A percentile compares a stretch with the other conserved stretches of the same genome.
phyloP scores from a whole-genome alignment of 2,797 vertebrate genomes.

The Etheostoma nigrum region DNA sequence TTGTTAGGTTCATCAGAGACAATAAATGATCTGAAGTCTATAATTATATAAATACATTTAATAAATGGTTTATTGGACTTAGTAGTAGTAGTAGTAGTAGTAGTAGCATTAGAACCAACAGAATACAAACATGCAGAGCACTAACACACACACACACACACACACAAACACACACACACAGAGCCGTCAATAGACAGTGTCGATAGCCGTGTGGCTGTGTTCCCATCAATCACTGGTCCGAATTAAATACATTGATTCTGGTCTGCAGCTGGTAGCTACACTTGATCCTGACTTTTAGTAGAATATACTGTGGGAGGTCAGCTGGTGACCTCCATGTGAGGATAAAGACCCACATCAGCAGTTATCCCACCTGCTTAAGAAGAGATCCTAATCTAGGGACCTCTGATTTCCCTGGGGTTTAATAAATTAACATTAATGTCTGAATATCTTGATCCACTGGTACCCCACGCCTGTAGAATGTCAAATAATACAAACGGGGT shows the following conservation, averaged over 20 bases:
- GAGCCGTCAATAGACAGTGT: constrained; percentile 5
- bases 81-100: too few species aligned
- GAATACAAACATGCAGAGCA: background rate
- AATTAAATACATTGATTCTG: constrained; percentile 35
- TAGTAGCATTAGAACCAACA: too few species aligned
- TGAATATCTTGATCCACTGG: background rate
- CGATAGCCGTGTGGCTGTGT: background rate
- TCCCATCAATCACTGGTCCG: constrained; percentile 36
- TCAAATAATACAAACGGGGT: background rate
- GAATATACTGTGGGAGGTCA: constrained; percentile 9
- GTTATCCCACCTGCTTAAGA: background rate
- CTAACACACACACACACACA: background rate
- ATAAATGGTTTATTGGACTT: too few species aligned
- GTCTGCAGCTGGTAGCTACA: constrained; percentile 5
- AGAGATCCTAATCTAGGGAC: background rate
- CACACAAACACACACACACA: constrained; percentile 2
- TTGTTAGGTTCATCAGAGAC: too few species aligned
- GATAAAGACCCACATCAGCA: constrained; percentile 10
- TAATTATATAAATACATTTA: too few species aligned
- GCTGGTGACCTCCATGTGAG: background rate
- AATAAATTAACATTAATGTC: background rate
- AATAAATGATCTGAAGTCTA: too few species aligned
- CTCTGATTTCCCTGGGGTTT: background rate
- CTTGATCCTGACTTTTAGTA: background rate
- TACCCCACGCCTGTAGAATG: background rate